A percentile compares a stretch with the other conserved stretches of the same genome.
phyloP scores from a whole-genome alignment of 2,888 invertebrate genomes.

The Rhamphomyia laevipes region DNA sequence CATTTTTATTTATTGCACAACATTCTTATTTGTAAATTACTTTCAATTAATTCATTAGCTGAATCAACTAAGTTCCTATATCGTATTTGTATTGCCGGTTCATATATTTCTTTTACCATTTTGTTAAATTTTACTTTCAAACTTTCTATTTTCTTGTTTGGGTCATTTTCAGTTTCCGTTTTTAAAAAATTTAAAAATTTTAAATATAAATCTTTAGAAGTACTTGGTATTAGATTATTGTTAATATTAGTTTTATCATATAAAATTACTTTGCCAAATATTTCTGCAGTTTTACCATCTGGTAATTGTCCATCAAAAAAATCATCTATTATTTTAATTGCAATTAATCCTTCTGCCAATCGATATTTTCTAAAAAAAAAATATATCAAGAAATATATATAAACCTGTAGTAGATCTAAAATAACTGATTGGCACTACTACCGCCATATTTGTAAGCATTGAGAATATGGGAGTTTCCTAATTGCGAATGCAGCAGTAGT shows the following conservation, averaged over 20 bases:
- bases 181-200: neutral
- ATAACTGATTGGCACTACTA: too few relatives aligned
- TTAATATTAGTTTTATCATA: neutral
- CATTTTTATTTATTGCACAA: neutral
- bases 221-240: neutral
- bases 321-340: neutral
- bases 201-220: neutral
- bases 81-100: neutral
- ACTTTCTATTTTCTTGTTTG: neutral
- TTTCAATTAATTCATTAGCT: neutral
- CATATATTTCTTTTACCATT: neutral
- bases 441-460: too few relatives aligned
- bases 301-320: neutral
- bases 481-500: too few relatives aligned
- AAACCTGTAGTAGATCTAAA: neutral
- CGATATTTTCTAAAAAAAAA: neutral
- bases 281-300: neutral
- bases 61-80: neutral
- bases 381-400: neutral
- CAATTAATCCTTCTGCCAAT: neutral
- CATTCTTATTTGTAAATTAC: neutral
- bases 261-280: neutral
- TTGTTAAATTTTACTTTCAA: neutral
- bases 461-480: too few relatives aligned
- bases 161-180: neutral